Conservation (phyloP, 2,888 invertebrate genomes). For the Ptilodon capucinus region DNA sequence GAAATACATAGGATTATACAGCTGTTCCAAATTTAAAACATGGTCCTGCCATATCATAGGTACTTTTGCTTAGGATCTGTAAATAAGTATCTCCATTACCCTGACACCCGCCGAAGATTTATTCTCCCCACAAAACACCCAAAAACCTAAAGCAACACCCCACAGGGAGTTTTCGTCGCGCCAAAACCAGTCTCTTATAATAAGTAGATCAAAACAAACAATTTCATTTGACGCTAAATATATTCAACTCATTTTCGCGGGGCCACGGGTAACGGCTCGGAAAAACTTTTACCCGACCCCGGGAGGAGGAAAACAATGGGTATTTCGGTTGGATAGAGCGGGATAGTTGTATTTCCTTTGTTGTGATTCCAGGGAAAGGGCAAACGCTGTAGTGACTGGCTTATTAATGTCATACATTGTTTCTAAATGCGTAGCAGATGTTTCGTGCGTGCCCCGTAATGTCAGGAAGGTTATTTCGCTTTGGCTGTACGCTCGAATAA, state of each 20-base stretch:
- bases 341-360: conserved; percentile 29
- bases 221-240: conserved; percentile 69
- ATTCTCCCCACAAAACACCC: background rate
- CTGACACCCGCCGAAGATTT: background rate
- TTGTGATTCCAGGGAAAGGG: conserved; percentile 38
- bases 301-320: conserved; percentile 27
- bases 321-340: conserved; percentile 15
- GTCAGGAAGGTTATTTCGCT: conserved; percentile 30
- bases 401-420: conserved; percentile 63
- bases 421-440: conserved; percentile 57
- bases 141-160: background rate
- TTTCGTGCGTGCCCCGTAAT: conserved; percentile 30
- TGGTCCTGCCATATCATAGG: no score
- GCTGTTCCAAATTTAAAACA: no score
- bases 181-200: conserved; percentile 25
- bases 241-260: conserved; percentile 62
- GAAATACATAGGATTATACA: no score
- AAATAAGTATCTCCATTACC: background rate
- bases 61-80: background rate
- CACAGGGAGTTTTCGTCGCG: conserved; percentile 14
- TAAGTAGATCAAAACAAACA: conserved; percentile 65
- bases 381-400: conserved; percentile 43
- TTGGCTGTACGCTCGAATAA: conserved; percentile 8
- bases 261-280: conserved; percentile 53
- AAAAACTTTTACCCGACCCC: conserved; percentile 51